phyloP scores from a whole-genome alignment of 2,797 vertebrate genomes.

The Anguilla obscura region DNA sequence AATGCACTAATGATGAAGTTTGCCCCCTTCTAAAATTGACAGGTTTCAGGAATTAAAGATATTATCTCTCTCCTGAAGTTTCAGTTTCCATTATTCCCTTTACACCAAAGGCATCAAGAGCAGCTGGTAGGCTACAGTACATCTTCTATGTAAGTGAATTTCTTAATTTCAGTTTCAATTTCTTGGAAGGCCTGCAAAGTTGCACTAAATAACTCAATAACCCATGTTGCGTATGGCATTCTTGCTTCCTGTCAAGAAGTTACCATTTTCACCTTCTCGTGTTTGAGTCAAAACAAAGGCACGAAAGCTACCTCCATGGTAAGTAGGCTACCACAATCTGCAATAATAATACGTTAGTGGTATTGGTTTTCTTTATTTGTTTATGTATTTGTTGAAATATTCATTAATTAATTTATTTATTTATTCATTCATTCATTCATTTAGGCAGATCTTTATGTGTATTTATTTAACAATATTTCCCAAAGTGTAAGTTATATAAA shows the following conservation, averaged over 20 bases:
- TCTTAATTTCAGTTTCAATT: background rate
- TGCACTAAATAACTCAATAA: background rate
- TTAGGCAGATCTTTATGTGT: too few relatives aligned
- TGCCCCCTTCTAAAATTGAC: background rate
- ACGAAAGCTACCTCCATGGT: background rate
- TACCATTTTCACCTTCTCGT: background rate
- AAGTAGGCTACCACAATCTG: background rate
- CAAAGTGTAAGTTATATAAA: background rate
- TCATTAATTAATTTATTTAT: too few relatives aligned
- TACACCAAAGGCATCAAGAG: background rate
- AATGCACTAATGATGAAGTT: background rate
- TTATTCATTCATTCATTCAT: too few relatives aligned
- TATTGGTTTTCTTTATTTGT: too few relatives aligned
- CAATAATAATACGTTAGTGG: background rate
- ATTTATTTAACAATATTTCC: too few relatives aligned
- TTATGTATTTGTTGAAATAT: too few relatives aligned
- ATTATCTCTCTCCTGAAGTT: background rate
- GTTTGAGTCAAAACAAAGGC: background rate
- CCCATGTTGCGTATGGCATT: background rate
- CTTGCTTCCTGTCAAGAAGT: background rate
- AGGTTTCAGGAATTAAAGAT: background rate
- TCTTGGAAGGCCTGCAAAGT: background rate
- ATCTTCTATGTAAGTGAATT: background rate
- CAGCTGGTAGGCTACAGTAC: background rate
- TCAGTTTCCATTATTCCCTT: background rate